Base-by-base conservation (phyloP, 2,797 vertebrate species). In the Hylomyscus alleni region DNA sequence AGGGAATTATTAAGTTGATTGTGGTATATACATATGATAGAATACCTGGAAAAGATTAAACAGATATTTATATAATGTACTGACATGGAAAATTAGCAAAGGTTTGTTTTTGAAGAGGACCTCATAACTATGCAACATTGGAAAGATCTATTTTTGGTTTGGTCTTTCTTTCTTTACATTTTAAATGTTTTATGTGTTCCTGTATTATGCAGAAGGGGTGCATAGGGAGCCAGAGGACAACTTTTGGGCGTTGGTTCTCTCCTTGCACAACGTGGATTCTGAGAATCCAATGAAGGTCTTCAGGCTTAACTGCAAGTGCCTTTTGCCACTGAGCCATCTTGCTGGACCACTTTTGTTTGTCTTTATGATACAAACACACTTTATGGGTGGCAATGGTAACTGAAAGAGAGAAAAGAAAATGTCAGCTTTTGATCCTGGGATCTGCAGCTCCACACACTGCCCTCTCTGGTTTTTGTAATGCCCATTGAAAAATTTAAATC, bases 1-100 rank as follows among this genome's bases (percentile, higher is more conserved):
- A 81, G 58, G 4, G 50, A 81, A 47, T 78, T 91, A 40, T 90
- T 94, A 52, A 77, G 82, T 94, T 52, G 90, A 75, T 37, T 83
- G 37, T 77, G 82, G 34, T 22, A 0, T 47, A 12, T 91, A 47
- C n/a, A n/a, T 73, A 69, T 58, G 37, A n/a, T 40, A 84, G 19
- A 84, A 77, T 19, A 47, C 15, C n/a, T 20, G 44, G 58, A 82
- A 94, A 93, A 87, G 14, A 90, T 58, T 37, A 78, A 29, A 20
- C 22, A 34, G 12, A 62, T 50, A 44, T 44, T 44, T 44, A 1
- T 54, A 24, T 81, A 81, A 19, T 12, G 9, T 1, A 75, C 47
- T 87, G 81, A 60, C 40, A 40, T 31, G 54, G 44, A 83, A 91
- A 90, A 19, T 80, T 87, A 58, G 6, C 62, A 29, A 76, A 73